Conservation (phyloP, 2,113 vertebrate genomes). For the Onychorhynchus coronatus region DNA sequence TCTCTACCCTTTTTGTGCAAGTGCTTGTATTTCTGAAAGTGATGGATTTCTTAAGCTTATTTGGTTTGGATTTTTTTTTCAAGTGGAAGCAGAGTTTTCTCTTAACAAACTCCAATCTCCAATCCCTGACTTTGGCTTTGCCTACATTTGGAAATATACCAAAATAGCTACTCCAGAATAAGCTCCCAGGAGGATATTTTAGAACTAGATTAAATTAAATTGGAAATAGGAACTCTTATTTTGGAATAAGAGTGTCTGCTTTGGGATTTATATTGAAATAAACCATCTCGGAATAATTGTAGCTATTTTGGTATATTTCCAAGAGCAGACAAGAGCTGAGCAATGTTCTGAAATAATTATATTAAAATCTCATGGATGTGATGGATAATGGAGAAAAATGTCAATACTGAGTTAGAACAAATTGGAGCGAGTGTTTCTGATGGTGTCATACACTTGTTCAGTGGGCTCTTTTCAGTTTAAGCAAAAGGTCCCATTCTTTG, state of each 20-base stretch:
- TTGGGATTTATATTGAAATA: slow-evolving; percentile 59
- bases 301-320: slow-evolving; percentile 48
- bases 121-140: slow-evolving; percentile 6
- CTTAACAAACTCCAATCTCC: neutral
- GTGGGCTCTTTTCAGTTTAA: neutral
- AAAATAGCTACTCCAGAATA: slow-evolving; percentile 36
- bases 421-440: neutral
- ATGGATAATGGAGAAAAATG: slow-evolving; percentile 25
- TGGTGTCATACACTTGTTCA: neutral
- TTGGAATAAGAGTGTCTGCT: slow-evolving; percentile 13
- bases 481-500: neutral
- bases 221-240: slow-evolving; percentile 42
- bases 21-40: neutral
- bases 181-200: slow-evolving; percentile 44
- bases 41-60: neutral
- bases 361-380: slow-evolving; percentile 9
- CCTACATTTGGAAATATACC: slow-evolving; percentile 16
- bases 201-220: slow-evolving; percentile 54
- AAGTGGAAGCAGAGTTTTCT: slow-evolving; percentile 1
- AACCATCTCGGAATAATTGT: slow-evolving; percentile 11
- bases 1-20: neutral
- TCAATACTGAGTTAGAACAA: neutral
- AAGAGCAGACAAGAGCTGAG: slow-evolving; percentile 12
- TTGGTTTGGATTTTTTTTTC: neutral
- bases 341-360: slow-evolving; percentile 32